Base-by-base conservation (phyloP, 1,140 invertebrate species). In the Lepidurus packardi region DNA sequence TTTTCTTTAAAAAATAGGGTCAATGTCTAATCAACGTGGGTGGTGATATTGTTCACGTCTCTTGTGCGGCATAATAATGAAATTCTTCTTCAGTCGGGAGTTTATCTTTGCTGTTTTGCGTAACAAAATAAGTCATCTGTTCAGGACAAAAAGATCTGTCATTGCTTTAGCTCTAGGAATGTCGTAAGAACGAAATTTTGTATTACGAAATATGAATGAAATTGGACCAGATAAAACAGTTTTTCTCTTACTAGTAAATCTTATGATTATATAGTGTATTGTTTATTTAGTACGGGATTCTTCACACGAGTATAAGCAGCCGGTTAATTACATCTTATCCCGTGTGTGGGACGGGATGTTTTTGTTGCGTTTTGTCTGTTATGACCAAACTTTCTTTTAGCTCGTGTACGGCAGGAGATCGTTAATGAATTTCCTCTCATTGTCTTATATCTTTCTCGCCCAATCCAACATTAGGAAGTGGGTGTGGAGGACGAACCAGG, bases 11-110 rank as follows among this genome's bases (percentile, higher is more conserved):
- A 24, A 88, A 88, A 75, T 86, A 94, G 92, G 93, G 92, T 77
- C 94, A 97, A 84, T 98, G 95, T 87, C 87, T 98, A 80, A 92
- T 98, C 80, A 97, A 96, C 81, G 93, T 98, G 8, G 94, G 94
- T 65, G 96, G 96, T 24, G 96, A 98, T 85, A 94, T 94, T 1
- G 95, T 98, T 13, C 90, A 89, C 78, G 91, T 93, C 24, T 87
- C 88, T 11, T 88, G 88, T 82, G 85, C 79, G n/a, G 77, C 75
- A 77, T 78, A n/a, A 43, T 42, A 43, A 47, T 13, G 79, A 79
- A 43, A 43, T 21, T 65, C 21, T 16, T 21, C 21, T 65, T 65
- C 13, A 65, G 13, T 7, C 9, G 13, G n/a, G 53, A 65, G 21
- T 65, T 65, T 65, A 65, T 65, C 16, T 65, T 7, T 65, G 21